Percentiles rank a stretch among this genome's conserved stretches.
Conservation (phyloP, 2,888 invertebrate genomes). For the Neoitamus cyanurus region DNA sequence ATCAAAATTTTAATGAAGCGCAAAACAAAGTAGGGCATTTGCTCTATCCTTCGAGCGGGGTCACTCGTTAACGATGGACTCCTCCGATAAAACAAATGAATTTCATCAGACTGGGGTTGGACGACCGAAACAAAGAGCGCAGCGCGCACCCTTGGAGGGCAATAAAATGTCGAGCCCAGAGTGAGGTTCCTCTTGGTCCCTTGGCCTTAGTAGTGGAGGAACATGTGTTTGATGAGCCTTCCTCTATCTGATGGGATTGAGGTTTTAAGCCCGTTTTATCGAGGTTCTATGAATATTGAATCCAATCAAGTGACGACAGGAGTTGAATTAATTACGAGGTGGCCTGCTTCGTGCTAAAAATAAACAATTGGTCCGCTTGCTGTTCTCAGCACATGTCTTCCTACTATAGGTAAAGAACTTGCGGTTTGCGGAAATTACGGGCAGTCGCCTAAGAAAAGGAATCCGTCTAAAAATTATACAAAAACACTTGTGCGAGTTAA, state of each 20-base stretch:
- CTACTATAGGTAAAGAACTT: neutral
- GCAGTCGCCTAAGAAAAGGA: no score
- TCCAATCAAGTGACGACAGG: neutral
- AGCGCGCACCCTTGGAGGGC: neutral
- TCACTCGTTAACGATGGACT: neutral
- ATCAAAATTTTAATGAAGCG: slow-evolving; percentile 40
- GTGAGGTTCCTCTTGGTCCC: neutral
- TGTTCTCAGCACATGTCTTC: neutral
- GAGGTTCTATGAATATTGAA: neutral
- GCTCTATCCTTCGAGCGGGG: neutral
- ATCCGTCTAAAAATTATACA: no score
- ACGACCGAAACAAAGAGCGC: neutral
- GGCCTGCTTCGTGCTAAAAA: neutral
- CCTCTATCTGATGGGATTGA: neutral
- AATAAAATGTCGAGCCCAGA: neutral
- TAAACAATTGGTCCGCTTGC: neutral
- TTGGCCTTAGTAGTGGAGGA: neutral
- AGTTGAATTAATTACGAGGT: neutral
- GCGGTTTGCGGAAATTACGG: neutral
- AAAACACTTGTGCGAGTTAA: no score
- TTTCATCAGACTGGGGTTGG: neutral
- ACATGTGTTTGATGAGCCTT: slow-evolving; percentile 34
- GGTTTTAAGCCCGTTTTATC: neutral
- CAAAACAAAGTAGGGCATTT: slow-evolving; percentile 18
- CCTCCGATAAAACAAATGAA: slow-evolving; percentile 35